Percentiles rank a stretch among this genome's conserved stretches.
Conservation (phyloP, 2,113 vertebrate species). For the Colius striatus region DNA sequence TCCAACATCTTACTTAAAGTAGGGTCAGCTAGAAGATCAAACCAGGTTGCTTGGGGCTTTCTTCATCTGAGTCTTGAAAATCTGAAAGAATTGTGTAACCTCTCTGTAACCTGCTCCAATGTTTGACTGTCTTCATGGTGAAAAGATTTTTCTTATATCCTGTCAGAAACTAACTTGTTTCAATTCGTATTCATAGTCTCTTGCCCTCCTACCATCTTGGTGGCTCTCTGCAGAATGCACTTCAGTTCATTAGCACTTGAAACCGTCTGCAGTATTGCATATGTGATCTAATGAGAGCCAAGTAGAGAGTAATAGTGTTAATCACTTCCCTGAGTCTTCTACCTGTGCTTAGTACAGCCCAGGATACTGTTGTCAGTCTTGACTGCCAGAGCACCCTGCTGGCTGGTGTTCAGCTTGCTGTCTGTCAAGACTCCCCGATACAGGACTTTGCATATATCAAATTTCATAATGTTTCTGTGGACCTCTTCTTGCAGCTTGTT, state of each 20-base stretch:
- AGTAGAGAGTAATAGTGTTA: not conserved
- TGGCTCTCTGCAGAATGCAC: too few species aligned
- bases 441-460: not conserved
- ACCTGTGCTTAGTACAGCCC: not conserved
- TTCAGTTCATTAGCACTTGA: not conserved
- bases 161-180: not conserved
- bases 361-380: not conserved
- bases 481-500: not conserved
- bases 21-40: not conserved
- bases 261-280: not conserved
- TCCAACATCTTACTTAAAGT: not conserved
- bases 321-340: not conserved
- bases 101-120: not conserved
- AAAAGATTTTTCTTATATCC: not conserved
- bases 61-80: not conserved
- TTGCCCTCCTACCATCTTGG: not conserved
- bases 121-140: not conserved
- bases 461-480: not conserved
- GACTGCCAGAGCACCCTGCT: not conserved
- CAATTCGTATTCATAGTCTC: not conserved
- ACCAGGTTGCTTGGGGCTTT: not conserved
- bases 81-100: not conserved
- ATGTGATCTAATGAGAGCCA: not conserved
- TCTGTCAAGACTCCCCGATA: not conserved
- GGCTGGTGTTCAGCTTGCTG: not conserved